Percentiles rank a stretch among this genome's conserved stretches.
These are phyloP conservation scores for Lota lota DNA, from an alignment of 2,113 vertebrate species.

Conservation along the genomic window DNA sequence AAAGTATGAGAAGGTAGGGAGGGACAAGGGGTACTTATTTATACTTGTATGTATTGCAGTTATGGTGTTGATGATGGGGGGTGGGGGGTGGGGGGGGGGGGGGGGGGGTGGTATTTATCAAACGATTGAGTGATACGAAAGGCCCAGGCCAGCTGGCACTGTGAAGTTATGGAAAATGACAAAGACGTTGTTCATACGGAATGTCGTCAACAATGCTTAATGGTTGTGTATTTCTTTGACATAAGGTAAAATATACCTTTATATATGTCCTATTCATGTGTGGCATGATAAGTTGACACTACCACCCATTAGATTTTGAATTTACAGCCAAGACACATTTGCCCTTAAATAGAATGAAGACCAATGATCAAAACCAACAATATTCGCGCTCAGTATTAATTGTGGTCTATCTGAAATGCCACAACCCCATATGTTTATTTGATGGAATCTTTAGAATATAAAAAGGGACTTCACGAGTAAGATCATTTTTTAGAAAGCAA, in stretches of 20 bases:
- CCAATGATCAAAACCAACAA: too few relatives aligned
- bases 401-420: constrained; percentile 33
- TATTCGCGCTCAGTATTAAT: not conserved
- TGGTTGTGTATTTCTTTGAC: constrained; percentile 25
- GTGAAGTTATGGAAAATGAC: constrained; percentile 16
- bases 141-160: constrained; percentile 24
- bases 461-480: not conserved
- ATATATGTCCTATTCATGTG: constrained; percentile 21
- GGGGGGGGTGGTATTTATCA: constrained; percentile 3
- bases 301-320: too few relatives aligned
- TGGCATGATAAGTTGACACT: constrained; percentile 22
- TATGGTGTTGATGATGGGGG: not conserved
- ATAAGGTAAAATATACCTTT: constrained; percentile 28
- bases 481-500: constrained; percentile 25
- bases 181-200: not conserved
- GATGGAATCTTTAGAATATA: constrained; percentile 16
- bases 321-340: too few relatives aligned
- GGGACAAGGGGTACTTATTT: constrained; percentile 53
- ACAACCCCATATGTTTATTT: constrained; percentile 16
- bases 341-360: too few relatives aligned
- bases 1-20: constrained; percentile 35
- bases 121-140: constrained; percentile 26
- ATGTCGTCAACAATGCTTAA: constrained; percentile 31
- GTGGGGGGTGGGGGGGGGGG: constrained; percentile 20
- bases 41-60: constrained; percentile 45